phyloP scores from a whole-genome alignment of 64 coral and sea anemone species.

The Pocillopora damicornis region DNA sequence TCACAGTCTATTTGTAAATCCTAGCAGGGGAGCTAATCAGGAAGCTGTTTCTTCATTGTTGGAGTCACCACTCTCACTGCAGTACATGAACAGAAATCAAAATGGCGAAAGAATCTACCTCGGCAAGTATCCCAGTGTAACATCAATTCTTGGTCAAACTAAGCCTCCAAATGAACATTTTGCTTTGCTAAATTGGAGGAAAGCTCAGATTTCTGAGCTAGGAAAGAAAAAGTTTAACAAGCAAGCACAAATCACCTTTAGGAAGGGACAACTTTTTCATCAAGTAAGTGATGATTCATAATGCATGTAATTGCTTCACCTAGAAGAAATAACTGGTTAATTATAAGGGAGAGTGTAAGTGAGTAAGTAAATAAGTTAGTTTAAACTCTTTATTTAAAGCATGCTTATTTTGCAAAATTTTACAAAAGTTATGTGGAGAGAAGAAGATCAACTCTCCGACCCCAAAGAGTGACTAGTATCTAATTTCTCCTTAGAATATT shows the following conservation, averaged over 20 bases:
- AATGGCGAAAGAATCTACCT: slow-evolving; percentile 52
- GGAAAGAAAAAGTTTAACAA: slow-evolving; percentile 64
- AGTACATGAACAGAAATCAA: neutral
- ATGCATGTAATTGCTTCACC: no score
- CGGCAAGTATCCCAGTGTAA: slow-evolving; percentile 73
- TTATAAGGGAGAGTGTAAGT: neutral
- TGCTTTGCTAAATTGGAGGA: slow-evolving; percentile 79
- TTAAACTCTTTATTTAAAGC: neutral
- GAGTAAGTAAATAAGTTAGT: neutral
- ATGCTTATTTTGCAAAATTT: no score
- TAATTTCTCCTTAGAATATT: no score
- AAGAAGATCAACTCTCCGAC: no score
- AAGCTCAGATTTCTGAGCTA: slow-evolving; percentile 73
- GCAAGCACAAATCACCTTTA: slow-evolving; percentile 53
- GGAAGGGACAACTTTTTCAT: slow-evolving; percentile 74
- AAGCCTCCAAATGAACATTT: slow-evolving; percentile 72
- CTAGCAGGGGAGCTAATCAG: neutral
- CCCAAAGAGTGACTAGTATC: no score
- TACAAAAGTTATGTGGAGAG: no score
- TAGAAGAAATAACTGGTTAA: no score
- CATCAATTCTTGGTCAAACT: slow-evolving; percentile 77
- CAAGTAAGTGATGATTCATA: slow-evolving; percentile 26
- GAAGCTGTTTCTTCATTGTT: neutral
- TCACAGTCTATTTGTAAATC: slow-evolving; percentile 26
- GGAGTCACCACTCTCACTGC: neutral